These are phyloP conservation scores for Augochlorella aurata DNA, from an alignment of 2,888 invertebrate genomes.

Conservation along the genomic window DNA sequence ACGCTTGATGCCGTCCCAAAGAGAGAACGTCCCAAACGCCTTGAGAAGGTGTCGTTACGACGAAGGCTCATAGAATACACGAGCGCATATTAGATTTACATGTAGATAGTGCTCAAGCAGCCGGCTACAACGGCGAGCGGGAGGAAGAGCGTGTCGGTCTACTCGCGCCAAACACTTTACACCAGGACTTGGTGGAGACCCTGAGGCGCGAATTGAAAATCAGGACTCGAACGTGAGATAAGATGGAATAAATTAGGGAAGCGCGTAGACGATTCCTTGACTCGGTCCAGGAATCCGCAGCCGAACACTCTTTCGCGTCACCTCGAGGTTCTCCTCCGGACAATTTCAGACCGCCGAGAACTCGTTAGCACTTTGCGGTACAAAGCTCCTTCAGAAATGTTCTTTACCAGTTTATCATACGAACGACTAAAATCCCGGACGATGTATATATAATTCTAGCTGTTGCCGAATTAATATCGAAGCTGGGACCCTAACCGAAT, in stretches of 20 bases:
- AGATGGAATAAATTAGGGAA: slow-evolving; percentile 79
- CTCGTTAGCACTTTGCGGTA: neutral
- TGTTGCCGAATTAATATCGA: neutral
- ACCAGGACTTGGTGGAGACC: slow-evolving; percentile 61
- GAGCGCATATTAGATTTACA: slow-evolving; percentile 79
- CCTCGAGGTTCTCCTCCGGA: slow-evolving; percentile 2
- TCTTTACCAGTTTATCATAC: neutral
- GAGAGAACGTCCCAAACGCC: slow-evolving; percentile 46
- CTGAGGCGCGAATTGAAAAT: slow-evolving; percentile 76
- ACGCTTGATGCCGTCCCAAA: slow-evolving; percentile 47
- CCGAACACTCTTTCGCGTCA: no score
- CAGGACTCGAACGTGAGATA: slow-evolving; percentile 73
- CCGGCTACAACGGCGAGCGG: slow-evolving; percentile 41
- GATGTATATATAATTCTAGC: neutral
- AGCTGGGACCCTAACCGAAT: neutral
- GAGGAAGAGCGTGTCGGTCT: slow-evolving; percentile 29
- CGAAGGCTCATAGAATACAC: slow-evolving; percentile 67
- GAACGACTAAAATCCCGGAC: no score
- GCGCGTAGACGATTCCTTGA: slow-evolving; percentile 28
- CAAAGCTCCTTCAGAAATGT: neutral
- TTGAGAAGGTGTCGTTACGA: slow-evolving; percentile 45
- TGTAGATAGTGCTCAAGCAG: slow-evolving; percentile 80
- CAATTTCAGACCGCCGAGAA: slow-evolving; percentile 19
- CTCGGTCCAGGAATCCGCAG: slow-evolving; percentile 1
- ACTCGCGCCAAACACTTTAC: slow-evolving; percentile 65